Evolutionary conservation across 2,888 invertebrate genomes (phyloP), one percentile per base, ranked within the genome.

Genomic region (Miltochrista miniata): DNA sequence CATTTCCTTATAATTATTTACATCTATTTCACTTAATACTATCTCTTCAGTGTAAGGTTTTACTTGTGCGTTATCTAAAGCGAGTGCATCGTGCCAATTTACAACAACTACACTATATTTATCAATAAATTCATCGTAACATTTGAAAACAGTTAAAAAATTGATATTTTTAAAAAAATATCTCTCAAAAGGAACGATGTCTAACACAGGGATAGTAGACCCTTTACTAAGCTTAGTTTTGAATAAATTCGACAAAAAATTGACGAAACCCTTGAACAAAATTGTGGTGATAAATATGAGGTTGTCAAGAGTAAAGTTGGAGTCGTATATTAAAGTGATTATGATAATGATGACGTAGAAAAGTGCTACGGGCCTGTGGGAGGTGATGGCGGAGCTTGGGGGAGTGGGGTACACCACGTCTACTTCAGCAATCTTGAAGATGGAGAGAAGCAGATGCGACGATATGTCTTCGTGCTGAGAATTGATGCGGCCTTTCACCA

Each of bases 381-480:
- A 61, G 40, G 75, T 70, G 45, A 79, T 82, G 41, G 87, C 85
- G 38, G 93, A 93, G 76, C 93, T 93, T 3, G 93, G 92, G 31
- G 95, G 94, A 0, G 90, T 75, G 18, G 96, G 96, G 85, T 96
- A 95, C 62, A 96, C 95, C 45, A 97, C 95, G 85, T 97, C 97
- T 47, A 97, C 97, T 92, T 97, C 97, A 47, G 97, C 97, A 92
- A 97, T 96, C 92, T 97, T 97, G 92, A 97, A 96, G 83, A 97
- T 97, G 68, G 97, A 97, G 52, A 97, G 93, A 34, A 97, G 93
- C 55, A 96, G 94, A 83, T 97, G 97, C 44, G 97, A 96, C 76
- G 96, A 95, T 65, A 97, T 95, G 76, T 97, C 96, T 63, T 96
- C 95, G 82, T 96, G 95, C 73, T 96, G 95, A 42, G 95, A 94